Base-by-base conservation (phyloP, 2,113 vertebrate genomes). In the Corythaeola cristata region DNA sequence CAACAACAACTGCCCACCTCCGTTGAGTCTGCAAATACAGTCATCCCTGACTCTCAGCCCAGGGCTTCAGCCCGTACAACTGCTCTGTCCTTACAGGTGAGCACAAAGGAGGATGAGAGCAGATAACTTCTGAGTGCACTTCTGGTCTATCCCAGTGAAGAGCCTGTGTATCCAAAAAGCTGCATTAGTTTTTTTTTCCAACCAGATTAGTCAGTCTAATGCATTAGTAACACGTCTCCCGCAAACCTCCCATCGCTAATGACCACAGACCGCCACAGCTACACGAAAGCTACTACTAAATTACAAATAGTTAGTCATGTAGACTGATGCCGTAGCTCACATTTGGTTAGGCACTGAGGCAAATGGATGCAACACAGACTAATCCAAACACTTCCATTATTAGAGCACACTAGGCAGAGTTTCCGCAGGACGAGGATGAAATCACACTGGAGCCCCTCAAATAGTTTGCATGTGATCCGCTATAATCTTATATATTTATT, bases 331-430 rank as follows among this genome's bases (percentile, higher is more conserved):
- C 4, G 15, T 49, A 94, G 84, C 89, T 96, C 84, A 47, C 77
- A 89, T 95, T 97, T 91, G 84, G 87, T 93, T 93, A 93, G 95
- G 86, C 52, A 6, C 64, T 74, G 88, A 79, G 77, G 94, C 80
- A 94, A 93, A 95, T 89, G 91, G 87, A 66, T 50, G 88, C 85
- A 93, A 78, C 3, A 10, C 30, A 76, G 81, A 67, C 93, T 95
- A 97, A 97, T 95, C 95, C 92, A 96, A 97, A 97, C 92, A 93
- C 91, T 93, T 91, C 96, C 95, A 94, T 95, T 96, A 97, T 95
- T 95, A 95, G 91, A 96, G 80, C 84, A 63, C n/a, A 16, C 67
- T 53, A 88, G 67, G 74, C 92, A 92, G 67, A 92, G 74, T 77
- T 96, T 96, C 93, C 2, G 10, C 67, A 59, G 89, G 84, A 85